phyloP scores from a whole-genome alignment of 2,888 invertebrate genomes.

The Elmis aenea region DNA sequence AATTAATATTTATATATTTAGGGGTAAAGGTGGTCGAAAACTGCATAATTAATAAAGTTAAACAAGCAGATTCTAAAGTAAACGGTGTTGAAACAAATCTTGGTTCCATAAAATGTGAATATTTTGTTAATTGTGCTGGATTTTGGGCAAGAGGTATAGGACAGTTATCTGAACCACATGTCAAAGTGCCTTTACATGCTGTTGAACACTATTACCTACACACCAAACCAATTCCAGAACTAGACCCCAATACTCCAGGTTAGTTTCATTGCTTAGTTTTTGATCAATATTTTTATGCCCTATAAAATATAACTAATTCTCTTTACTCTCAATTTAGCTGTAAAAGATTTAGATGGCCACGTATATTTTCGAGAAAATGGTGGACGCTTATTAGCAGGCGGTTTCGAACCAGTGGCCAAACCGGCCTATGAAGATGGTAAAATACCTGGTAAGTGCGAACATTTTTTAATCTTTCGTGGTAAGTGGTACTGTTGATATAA shows the following conservation, averaged over 20 bases:
- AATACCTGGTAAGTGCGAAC: constrained; percentile 51
- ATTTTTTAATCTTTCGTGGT: not conserved
- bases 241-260: constrained; percentile 81
- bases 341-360: constrained; percentile 82
- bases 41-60: constrained; percentile 66
- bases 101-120: constrained; percentile 77
- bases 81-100: constrained; percentile 70
- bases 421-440: constrained; percentile 79
- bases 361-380: constrained; percentile 82
- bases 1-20: constrained; percentile 31
- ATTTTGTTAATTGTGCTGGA: constrained; percentile 93
- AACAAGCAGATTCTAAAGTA: constrained; percentile 62
- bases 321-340: constrained; percentile 49
- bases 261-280: constrained; percentile 15
- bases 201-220: constrained; percentile 92
- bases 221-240: constrained; percentile 72
- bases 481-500: too few species aligned
- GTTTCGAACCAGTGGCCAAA: constrained; percentile 87
- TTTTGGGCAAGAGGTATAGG: constrained; percentile 93
- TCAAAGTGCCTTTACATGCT: constrained; percentile 85
- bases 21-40: constrained; percentile 76
- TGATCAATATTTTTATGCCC: not conserved
- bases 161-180: constrained; percentile 75
- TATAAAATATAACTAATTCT: not conserved
- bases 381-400: constrained; percentile 82